A percentile compares a stretch with the other conserved stretches of the same genome.
phyloP scores from a whole-genome alignment of 2,113 vertebrate genomes.

The Micronycteris hirsuta region DNA sequence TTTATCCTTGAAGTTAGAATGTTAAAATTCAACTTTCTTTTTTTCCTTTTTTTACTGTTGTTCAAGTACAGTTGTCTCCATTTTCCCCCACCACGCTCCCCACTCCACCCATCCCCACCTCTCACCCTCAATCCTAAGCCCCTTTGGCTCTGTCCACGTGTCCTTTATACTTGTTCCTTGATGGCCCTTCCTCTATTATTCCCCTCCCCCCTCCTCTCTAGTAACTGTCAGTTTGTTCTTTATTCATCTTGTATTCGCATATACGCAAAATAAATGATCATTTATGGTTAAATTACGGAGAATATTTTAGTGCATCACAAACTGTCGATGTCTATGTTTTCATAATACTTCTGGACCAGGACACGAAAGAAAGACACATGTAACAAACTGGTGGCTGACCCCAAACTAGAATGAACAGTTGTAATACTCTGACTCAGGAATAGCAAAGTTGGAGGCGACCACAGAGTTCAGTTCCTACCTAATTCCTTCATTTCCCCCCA shows the following conservation, averaged over 20 bases:
- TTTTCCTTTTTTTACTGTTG: no score
- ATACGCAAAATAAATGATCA: constrained; percentile 11
- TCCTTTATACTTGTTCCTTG: no score
- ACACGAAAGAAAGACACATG: neutral
- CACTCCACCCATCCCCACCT: no score
- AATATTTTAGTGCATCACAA: neutral
- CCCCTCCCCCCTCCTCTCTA: no score
- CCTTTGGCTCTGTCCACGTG: no score
- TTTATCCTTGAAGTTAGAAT: neutral
- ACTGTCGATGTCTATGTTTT: neutral
- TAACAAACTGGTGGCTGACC: neutral
- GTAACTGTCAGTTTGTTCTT: no score
- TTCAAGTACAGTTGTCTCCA: no score
- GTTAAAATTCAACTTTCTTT: neutral
- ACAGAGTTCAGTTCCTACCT: neutral
- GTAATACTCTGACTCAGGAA: neutral
- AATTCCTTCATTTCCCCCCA: neutral
- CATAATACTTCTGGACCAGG: neutral
- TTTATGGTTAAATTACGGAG: neutral
- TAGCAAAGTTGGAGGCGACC: neutral
- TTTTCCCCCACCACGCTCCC: no score
- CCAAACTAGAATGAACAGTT: neutral
- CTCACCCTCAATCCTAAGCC: no score
- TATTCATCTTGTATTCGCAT: neutral
- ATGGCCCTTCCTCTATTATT: no score